Percentiles rank a stretch among this genome's conserved stretches.
phyloP scores from a whole-genome alignment of 2,888 invertebrate genomes.

The Lepidocyrtinus sp. region DNA sequence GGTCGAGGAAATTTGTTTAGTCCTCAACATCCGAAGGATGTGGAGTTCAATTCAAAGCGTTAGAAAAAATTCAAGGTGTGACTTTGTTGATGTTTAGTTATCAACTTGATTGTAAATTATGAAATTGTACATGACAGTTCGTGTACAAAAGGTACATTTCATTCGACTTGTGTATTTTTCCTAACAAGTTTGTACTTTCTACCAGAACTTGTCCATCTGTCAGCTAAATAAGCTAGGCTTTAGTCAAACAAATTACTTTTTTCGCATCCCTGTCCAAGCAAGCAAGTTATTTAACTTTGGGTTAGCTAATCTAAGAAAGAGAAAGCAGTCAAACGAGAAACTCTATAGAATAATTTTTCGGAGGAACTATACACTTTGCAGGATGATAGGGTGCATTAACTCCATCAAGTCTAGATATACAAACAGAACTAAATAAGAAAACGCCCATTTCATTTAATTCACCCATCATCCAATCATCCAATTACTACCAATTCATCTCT shows the following conservation, averaged over 20 bases:
- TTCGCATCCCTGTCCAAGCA: not conserved
- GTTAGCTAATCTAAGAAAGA: not conserved
- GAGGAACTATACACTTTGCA: no score
- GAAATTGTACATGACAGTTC: constrained; percentile 14
- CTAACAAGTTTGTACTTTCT: not conserved
- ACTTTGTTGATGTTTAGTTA: constrained; percentile 48
- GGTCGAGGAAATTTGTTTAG: no score
- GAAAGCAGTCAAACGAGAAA: not conserved
- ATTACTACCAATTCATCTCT: no score
- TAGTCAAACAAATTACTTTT: constrained; percentile 1
- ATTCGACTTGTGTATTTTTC: not conserved
- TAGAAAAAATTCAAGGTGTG: constrained; percentile 46
- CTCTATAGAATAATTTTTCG: no score
- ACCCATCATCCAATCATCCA: no score
- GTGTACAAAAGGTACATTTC: not conserved
- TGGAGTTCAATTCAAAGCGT: no score
- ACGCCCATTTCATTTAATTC: no score
- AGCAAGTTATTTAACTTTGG: not conserved
- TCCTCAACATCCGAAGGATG: no score
- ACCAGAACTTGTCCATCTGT: not conserved
- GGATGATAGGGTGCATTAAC: no score
- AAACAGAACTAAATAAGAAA: not conserved
- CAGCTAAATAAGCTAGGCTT: not conserved
- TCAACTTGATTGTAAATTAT: constrained; percentile 42
- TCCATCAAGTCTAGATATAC: no score